These are phyloP conservation scores for Oplegnathus fasciatus DNA, from an alignment of 2,113 vertebrate species.

Conservation along the genomic window DNA sequence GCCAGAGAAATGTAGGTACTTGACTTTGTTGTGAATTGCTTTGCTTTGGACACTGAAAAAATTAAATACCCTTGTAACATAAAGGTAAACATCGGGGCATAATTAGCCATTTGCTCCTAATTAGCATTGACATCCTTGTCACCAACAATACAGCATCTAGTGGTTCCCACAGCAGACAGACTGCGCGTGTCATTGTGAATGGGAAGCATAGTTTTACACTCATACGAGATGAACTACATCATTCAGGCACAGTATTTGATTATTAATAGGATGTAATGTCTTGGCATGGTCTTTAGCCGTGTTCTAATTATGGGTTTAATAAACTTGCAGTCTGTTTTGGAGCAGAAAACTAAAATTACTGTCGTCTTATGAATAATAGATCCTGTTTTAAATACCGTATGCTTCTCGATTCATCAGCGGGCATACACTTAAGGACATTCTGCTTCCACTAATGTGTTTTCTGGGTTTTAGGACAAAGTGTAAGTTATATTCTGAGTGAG, in stretches of 20 bases:
- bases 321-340: constrained; percentile 46
- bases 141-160: constrained; percentile 9
- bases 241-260: constrained; percentile 33
- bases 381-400: constrained; percentile 40
- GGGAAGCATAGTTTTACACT: constrained; percentile 18
- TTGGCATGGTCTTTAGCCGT: constrained; percentile 32
- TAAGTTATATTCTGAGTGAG: background rate
- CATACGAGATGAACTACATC: background rate
- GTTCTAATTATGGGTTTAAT: constrained; percentile 53
- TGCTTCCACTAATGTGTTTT: constrained; percentile 31
- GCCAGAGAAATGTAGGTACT: constrained; percentile 11
- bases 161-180: constrained; percentile 20
- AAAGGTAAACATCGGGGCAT: constrained; percentile 29
- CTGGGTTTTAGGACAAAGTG: constrained; percentile 14
- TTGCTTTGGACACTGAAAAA: constrained; percentile 20
- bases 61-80: background rate
- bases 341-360: constrained; percentile 25
- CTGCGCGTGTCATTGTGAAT: constrained; percentile 16
- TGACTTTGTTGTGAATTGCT: constrained; percentile 32
- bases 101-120: constrained; percentile 43
- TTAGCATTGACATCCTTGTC: constrained; percentile 33
- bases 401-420: constrained; percentile 32
- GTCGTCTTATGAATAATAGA: constrained; percentile 48
- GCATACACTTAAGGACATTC: constrained; percentile 35
- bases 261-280: constrained; percentile 54